These are phyloP conservation scores for Drosophila acutilabella DNA, from an alignment of 2,888 invertebrate species.

Conservation along the genomic window DNA sequence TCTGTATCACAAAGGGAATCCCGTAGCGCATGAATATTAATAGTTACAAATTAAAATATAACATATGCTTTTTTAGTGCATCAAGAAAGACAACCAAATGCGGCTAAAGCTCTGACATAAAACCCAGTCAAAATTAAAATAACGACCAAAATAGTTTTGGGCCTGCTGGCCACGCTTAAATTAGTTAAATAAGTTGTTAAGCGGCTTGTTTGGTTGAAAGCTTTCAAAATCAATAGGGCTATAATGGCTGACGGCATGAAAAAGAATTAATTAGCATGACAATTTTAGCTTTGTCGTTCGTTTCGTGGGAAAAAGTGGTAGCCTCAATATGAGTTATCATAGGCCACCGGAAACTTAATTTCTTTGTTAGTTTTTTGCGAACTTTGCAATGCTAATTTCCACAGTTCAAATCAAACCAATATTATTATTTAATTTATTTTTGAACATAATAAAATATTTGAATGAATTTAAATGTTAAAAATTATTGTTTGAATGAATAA, in stretches of 20 bases:
- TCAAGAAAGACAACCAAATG: conserved; percentile 19
- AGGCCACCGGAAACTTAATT: conserved; percentile 57
- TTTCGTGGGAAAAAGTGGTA: conserved; percentile 67
- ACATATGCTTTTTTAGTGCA: conserved; percentile 58
- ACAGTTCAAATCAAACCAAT: conserved; percentile 20
- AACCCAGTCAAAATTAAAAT: conserved; percentile 33
- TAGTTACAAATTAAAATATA: conserved; percentile 69
- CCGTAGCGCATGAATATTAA: conserved; percentile 36
- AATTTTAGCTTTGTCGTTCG: conserved; percentile 64
- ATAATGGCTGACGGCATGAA: conserved; percentile 58
- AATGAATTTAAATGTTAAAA: conserved; percentile 7
- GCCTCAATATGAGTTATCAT: conserved; percentile 49
- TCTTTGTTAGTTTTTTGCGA: conserved; percentile 36
- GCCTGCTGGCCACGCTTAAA: conserved; percentile 47
- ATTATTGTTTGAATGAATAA: conserved; percentile 46
- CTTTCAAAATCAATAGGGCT: conserved; percentile 67
- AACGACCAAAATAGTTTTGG: conserved; percentile 38
- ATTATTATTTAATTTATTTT: conserved; percentile 38
- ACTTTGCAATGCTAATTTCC: conserved; percentile 59
- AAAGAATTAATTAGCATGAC: conserved; percentile 76
- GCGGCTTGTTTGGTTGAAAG: conserved; percentile 74
- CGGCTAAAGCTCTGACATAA: conserved; percentile 2
- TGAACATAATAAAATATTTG: conserved; percentile 18
- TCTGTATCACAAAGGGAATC: conserved; percentile 60
- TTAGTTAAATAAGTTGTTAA: conserved; percentile 70